Evolutionary conservation across 2,888 invertebrate genomes (phyloP).

Genomic region (Hydrotaea cyrtoneurina): DNA sequence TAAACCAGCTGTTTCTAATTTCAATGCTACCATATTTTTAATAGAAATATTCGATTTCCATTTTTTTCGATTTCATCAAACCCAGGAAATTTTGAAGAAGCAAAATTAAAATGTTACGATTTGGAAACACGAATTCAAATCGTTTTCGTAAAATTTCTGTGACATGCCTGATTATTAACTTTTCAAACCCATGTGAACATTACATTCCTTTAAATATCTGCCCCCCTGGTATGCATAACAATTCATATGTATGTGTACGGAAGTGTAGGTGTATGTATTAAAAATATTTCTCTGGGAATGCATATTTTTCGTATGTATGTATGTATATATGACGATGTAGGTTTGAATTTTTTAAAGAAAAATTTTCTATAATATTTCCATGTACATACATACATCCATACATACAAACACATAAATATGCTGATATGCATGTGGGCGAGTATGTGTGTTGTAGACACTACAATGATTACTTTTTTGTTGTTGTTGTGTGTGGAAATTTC

Average conservation of each 20-base stretch:
- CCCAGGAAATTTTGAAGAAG: no score
- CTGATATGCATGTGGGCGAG: background rate
- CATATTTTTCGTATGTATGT: slow-evolving; percentile 42
- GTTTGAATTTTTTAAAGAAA: slow-evolving; percentile 28
- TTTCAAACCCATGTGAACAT: background rate
- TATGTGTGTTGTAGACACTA: slow-evolving; percentile 38
- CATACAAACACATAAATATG: slow-evolving; percentile 37
- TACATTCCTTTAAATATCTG: slow-evolving; percentile 39
- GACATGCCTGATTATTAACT: no score
- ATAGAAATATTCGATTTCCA: no score
- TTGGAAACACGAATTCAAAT: no score
- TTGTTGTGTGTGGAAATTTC: slow-evolving; percentile 11
- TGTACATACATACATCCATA: slow-evolving; percentile 38
- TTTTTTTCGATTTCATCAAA: no score
- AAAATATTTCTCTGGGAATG: slow-evolving; percentile 53
- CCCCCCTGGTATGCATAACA: slow-evolving; percentile 26
- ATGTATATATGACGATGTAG: slow-evolving; percentile 14
- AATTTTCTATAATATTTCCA: background rate
- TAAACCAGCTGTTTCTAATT: no score
- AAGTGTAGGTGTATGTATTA: slow-evolving; percentile 31
- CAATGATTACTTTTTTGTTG: slow-evolving; percentile 30
- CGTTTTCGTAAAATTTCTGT: no score
- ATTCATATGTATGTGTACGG: background rate
- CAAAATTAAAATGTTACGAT: no score
- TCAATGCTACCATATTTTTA: no score